These are phyloP conservation scores for Baccha elongata DNA, from an alignment of 2,888 invertebrate genomes.

Conservation along the genomic window DNA sequence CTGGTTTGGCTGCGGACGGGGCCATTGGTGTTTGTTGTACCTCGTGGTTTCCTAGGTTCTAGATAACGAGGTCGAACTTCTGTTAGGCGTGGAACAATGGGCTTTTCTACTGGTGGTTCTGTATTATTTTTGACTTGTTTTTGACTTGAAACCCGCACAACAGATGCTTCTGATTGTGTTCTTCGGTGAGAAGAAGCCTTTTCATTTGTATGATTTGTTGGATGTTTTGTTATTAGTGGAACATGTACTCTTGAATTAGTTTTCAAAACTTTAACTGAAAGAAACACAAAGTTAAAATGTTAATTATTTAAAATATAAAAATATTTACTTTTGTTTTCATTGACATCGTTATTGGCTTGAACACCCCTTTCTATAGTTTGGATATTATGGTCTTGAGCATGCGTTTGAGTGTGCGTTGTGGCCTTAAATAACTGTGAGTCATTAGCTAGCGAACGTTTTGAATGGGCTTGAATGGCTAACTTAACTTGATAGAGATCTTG, in stretches of 20 bases:
- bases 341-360: conserved; percentile 79
- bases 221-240: conserved; percentile 74
- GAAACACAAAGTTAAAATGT: not conserved
- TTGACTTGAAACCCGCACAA: conserved; percentile 55
- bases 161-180: conserved; percentile 81
- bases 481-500: conserved; percentile 82
- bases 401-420: conserved; percentile 77
- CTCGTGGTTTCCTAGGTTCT: conserved; percentile 83
- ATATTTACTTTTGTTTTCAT: conserved; percentile 78
- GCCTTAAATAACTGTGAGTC: conserved; percentile 81
- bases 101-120: conserved; percentile 58
- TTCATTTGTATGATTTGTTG: conserved; percentile 75
- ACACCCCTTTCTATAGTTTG: conserved; percentile 79
- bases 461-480: conserved; percentile 82
- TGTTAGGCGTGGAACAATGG: conserved; percentile 74
- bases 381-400: conserved; percentile 78
- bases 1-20: conserved; percentile 80
- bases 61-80: conserved; percentile 85
- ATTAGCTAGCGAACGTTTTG: conserved; percentile 80
- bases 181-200: conserved; percentile 78
- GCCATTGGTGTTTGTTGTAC: conserved; percentile 62
- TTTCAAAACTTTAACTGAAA: conserved; percentile 79
- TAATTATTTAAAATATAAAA: not conserved
- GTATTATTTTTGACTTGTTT: conserved; percentile 36
- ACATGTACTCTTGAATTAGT: conserved; percentile 80